Percentiles rank a stretch among this genome's conserved stretches.
phyloP scores from a whole-genome alignment of 30 jellyfish, hydroid and myxozoan species.

The Chironex yamaguchii region DNA sequence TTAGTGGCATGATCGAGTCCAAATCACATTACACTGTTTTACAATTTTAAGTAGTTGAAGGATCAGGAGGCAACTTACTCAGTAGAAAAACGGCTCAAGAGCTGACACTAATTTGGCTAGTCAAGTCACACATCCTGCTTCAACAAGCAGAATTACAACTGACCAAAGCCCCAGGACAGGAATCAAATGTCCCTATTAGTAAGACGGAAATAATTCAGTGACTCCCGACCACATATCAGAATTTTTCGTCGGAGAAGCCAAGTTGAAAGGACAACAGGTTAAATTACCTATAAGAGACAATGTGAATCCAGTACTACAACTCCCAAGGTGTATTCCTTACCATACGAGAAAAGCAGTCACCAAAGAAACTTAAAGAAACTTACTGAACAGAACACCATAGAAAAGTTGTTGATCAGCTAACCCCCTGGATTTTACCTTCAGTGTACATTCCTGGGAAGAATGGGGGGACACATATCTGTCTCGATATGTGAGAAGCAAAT shows the following conservation, averaged over 20 bases:
- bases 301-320: conserved; percentile 52
- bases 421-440: conserved; percentile 56
- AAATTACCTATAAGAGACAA: conserved; percentile 43
- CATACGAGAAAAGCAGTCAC: conserved; percentile 59
- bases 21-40: conserved; percentile 44
- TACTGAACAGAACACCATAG: conserved; percentile 26
- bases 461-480: conserved; percentile 61
- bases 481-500: conserved; percentile 66
- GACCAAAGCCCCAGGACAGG: conserved; percentile 17
- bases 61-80: conserved; percentile 62
- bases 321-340: conserved; percentile 68
- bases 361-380: conserved; percentile 38
- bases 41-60: conserved; percentile 51
- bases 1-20: conserved; percentile 44
- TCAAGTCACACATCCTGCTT: conserved; percentile 19
- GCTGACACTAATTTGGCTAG: conserved; percentile 20
- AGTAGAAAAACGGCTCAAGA: conserved; percentile 71
- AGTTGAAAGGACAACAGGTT: conserved; percentile 38
- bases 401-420: conserved; percentile 52
- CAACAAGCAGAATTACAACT: conserved; percentile 7
- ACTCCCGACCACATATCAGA: conserved; percentile 6
- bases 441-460: conserved; percentile 48
- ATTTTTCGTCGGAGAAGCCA: conserved; percentile 40
- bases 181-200: background rate
- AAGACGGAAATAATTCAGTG: conserved; percentile 15